Conservation (phyloP, 2,113 vertebrate genomes). For the Clupea harengus region DNA sequence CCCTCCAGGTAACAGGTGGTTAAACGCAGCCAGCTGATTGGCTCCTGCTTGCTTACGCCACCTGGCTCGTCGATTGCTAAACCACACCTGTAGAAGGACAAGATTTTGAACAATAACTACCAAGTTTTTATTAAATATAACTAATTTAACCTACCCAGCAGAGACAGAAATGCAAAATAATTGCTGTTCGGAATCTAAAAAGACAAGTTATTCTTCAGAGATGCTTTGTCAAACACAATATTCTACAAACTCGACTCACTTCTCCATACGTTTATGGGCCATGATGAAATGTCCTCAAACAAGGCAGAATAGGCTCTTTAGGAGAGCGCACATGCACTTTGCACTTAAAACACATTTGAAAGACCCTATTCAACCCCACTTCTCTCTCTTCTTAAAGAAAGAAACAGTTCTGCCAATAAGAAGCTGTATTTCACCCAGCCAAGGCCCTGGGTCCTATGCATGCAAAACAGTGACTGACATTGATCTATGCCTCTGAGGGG, state of each 20-base stretch:
- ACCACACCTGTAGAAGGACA: conserved; percentile 83
- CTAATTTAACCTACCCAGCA: neutral
- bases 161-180: neutral
- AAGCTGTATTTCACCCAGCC: conserved; percentile 50
- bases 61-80: conserved; percentile 91
- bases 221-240: neutral
- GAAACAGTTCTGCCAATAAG: conserved; percentile 38
- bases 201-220: neutral
- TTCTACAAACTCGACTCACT: neutral
- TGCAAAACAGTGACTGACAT: conserved; percentile 55
- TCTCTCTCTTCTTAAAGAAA: conserved; percentile 18
- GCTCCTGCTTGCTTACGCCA: conserved; percentile 97
- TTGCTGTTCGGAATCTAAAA: neutral
- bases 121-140: neutral
- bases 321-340: neutral
- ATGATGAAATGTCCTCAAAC: neutral
- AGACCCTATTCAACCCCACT: neutral
- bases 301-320: neutral
- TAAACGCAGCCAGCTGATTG: conserved; percentile 93
- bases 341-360: conserved; percentile 23
- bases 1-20: conserved; percentile 90
- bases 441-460: conserved; percentile 45
- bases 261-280: neutral
- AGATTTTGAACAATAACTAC: neutral
- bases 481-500: conserved; percentile 50